Base-by-base conservation (phyloP, 2,888 invertebrate genomes). In the Dicranocentrus wangi region DNA sequence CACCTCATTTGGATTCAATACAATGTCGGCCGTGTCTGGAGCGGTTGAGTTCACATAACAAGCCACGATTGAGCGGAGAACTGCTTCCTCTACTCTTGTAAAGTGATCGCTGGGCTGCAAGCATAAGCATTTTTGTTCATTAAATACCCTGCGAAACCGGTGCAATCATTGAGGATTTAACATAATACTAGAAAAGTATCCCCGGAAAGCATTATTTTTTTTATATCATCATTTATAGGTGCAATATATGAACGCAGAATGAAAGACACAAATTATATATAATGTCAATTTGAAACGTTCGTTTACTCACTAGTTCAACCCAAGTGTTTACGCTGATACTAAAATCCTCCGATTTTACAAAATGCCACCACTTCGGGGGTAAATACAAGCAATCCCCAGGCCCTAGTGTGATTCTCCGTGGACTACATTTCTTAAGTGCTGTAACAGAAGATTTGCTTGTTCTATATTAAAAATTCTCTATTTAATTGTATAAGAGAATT, bases 291-390 rank as follows among this genome's bases (percentile, higher is more conserved):
- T n/a, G n/a, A n/a, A n/a, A n/a, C n/a, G n/a, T n/a, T n/a, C n/a
- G n/a, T n/a, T n/a, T n/a, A 55, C 89, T 88, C 90, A 93, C 93
- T 89, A 94, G 89, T 60, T 95, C 94, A 84, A 98, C 88, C 90
- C 95, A 94, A 39, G 92, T 89, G 88, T 97, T 96, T n/a, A 93
- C 88, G 85, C 92, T 92, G 47, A 92, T 88, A 47, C 91, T 90
- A 8, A 90, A 89, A 17, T 90, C 89, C n/a, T 89, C 81, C 82
- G 91, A 91, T 89, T 96, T 95, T 0, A 98, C 98, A 90, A 94
- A 97, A 90, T 98, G 98, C 98, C 98, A 99, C 98, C 98, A 99
- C 82, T 94, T 94, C 82, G 92, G 91, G 0, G 98, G 98, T 7
- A 99, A 94, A 87, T 94, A 92, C 42, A 99, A 90, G 0, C 96